Conservation (phyloP, 2,797 vertebrate species). For the Chanos chanos region DNA sequence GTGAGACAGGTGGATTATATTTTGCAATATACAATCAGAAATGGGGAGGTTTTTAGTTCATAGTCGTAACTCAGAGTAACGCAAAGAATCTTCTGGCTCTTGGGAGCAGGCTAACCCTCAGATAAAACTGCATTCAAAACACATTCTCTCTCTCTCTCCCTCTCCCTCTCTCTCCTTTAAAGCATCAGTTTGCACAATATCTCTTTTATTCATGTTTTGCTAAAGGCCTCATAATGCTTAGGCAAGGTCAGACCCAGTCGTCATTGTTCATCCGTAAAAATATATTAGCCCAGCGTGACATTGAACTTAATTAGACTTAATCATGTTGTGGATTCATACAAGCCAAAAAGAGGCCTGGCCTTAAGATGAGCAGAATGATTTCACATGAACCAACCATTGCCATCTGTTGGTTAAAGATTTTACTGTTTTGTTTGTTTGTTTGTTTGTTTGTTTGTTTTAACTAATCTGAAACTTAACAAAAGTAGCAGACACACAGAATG, state of each 20-base stretch:
- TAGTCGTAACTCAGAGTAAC: no score
- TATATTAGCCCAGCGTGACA: constrained; percentile 52
- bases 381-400: constrained; percentile 41
- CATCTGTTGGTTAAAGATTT: constrained; percentile 55
- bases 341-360: constrained; percentile 37
- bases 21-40: no score
- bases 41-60: no score
- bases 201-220: constrained; percentile 36
- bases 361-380: constrained; percentile 26
- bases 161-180: no score
- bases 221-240: constrained; percentile 10
- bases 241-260: constrained; percentile 28
- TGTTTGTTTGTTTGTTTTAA: no score
- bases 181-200: constrained; percentile 7
- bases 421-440: no score
- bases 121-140: constrained; percentile 8
- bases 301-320: constrained; percentile 64
- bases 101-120: no score
- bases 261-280: constrained; percentile 55
- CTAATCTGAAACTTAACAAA: no score
- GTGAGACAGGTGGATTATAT: no score
- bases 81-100: no score
- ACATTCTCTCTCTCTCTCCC: no score
- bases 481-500: no score
- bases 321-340: constrained; percentile 53